Base-by-base conservation (phyloP, 2,888 invertebrate genomes). In the Cephus pulcher region DNA sequence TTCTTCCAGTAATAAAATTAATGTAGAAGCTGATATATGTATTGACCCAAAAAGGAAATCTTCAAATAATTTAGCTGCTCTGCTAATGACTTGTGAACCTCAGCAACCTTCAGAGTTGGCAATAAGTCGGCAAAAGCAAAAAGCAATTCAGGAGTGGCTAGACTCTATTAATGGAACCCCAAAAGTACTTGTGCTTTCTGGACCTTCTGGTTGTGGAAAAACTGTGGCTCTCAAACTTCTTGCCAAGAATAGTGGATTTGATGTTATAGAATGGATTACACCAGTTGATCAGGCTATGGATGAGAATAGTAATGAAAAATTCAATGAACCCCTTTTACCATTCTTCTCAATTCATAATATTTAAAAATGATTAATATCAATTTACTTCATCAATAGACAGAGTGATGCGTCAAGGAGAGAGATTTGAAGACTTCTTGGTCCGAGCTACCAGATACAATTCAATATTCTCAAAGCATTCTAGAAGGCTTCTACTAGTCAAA, bases 181-280 rank as follows among this genome's bases (percentile, higher is more conserved):
- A 11, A 83, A 79, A 11, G 82, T 88, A 69, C 92, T 97, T 69
- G 89, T 98, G 6, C 84, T 98, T 34, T 95, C 95, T 11, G 98
- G 98, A 0, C 96, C 98, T 34, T 94, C 97, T 0, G 98, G 98
- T 0, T 94, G 95, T 88, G 97, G 97, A 0, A 98, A 98, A 92
- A 96, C 97, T 1, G 94, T 95, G 0, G 94, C 96, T 1, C 85
- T 97, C 1, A 93, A 93, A 79, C 93, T 95, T 12, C 84, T 97
- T 12, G 95, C 96, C 68, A 93, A 93, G 77, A 94, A 95, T 84
- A 90, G 95, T 81, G 92, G 93, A 37, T 91, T 94, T 56, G 93
- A 94, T 84, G 87, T 96, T 68, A 92, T 94, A 56, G 97, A 98
- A 91, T 98, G 98, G 98, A 94, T 95, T 34, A 97, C 96, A 85